phyloP scores from a whole-genome alignment of 2,888 invertebrate species.

The Pammene fasciana region DNA sequence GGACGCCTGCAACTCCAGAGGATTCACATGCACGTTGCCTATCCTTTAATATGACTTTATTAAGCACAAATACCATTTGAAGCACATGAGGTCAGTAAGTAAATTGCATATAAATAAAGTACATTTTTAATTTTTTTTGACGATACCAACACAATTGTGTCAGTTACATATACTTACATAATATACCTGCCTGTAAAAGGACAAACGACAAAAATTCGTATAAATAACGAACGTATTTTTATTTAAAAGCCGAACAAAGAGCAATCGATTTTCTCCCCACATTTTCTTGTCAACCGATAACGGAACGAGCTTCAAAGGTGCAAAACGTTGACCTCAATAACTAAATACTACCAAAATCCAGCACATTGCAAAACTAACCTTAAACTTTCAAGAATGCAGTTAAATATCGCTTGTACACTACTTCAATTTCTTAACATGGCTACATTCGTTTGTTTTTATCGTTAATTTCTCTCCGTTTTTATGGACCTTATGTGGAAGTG shows the following conservation, averaged over 20 bases:
- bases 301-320: slow-evolving; percentile 72
- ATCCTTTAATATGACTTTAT: too few species aligned
- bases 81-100: too few species aligned
- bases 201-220: slow-evolving; percentile 4
- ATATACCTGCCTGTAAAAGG: background rate
- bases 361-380: slow-evolving; percentile 45
- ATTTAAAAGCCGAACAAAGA: slow-evolving; percentile 43
- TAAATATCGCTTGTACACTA: background rate
- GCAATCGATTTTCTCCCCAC: slow-evolving; percentile 59
- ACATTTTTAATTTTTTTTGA: too few species aligned
- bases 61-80: too few species aligned
- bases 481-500: slow-evolving; percentile 24
- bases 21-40: too few species aligned
- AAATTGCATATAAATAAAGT: too few species aligned
- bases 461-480: slow-evolving; percentile 24
- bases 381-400: slow-evolving; percentile 42
- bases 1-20: too few species aligned
- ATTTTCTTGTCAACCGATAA: slow-evolving; percentile 74
- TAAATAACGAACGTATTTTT: slow-evolving; percentile 14
- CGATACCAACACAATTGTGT: too few species aligned
- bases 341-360: slow-evolving; percentile 32
- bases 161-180: too few species aligned
- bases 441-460: slow-evolving; percentile 27
- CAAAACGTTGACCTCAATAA: slow-evolving; percentile 75
- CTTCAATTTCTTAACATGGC: slow-evolving; percentile 29